Conservation (phyloP, 2,797 vertebrate genomes). For the Loris lydekkerianus region DNA sequence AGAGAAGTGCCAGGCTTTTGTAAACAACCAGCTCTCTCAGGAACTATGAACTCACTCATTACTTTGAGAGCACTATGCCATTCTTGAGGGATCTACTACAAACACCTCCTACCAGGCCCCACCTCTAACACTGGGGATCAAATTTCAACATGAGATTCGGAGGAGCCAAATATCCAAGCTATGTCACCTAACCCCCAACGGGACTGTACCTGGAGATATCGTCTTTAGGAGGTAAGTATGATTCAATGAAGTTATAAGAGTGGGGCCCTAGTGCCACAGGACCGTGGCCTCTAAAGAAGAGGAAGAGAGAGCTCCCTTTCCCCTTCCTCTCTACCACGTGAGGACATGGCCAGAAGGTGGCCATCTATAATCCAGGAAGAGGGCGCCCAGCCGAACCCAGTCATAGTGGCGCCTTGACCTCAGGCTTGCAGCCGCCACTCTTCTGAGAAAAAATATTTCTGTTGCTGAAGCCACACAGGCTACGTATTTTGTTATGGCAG, state of each 20-base stretch:
- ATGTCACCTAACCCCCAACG: background rate
- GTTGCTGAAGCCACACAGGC: background rate
- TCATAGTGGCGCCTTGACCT: background rate
- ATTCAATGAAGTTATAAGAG: background rate
- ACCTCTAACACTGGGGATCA: background rate
- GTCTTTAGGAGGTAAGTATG: background rate
- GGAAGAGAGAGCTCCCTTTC: background rate
- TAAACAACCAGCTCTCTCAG: background rate
- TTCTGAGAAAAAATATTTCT: background rate
- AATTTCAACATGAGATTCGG: background rate
- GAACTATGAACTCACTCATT: background rate
- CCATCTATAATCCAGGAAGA: background rate
- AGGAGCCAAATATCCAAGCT: background rate
- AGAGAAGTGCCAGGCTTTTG: background rate
- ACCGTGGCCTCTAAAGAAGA: background rate
- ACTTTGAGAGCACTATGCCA: background rate
- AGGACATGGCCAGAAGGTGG: background rate
- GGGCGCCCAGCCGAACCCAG: too few species aligned
- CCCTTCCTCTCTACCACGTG: rapidly evolving
- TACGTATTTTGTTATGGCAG: background rate
- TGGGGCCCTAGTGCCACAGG: background rate
- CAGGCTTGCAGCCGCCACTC: background rate
- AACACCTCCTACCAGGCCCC: background rate
- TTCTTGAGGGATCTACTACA: too few species aligned
- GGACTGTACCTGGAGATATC: background rate